Conservation (phyloP, 1,140 invertebrate genomes). For the Antheraea pernyi region DNA sequence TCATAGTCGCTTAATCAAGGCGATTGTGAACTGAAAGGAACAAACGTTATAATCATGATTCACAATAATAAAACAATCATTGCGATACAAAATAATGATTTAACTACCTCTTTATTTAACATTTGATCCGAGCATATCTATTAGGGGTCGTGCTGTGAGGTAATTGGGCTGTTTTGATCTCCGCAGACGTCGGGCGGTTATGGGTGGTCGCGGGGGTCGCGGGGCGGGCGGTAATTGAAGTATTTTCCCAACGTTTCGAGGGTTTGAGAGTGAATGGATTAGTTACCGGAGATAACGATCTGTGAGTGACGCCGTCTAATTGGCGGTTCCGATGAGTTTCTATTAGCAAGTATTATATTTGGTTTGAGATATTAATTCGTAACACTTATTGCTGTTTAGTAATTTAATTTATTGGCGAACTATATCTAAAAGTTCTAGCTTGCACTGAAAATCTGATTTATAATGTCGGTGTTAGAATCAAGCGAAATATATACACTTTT, state of each 20-base stretch:
- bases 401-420: not conserved
- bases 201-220: conserved; percentile 30
- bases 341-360: conserved; percentile 32
- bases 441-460: too few relatives aligned
- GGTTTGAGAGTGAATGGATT: conserved; percentile 67
- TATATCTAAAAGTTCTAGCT: too few relatives aligned
- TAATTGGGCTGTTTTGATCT: conserved; percentile 73
- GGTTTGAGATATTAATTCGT: conserved; percentile 29
- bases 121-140: conserved; percentile 66
- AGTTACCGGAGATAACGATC: conserved; percentile 55
- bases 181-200: conserved; percentile 22
- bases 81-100: conserved; percentile 26
- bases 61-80: not conserved
- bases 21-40: not conserved
- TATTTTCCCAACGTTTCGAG: conserved; percentile 65
- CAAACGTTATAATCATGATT: not conserved
- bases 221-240: conserved; percentile 60
- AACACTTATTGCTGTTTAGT: conserved; percentile 8
- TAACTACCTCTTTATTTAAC: conserved; percentile 69
- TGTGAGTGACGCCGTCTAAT: conserved; percentile 45
- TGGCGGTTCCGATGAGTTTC: conserved; percentile 36
- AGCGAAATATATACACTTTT: too few relatives aligned
- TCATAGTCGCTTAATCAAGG: not conserved
- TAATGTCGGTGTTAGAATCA: too few relatives aligned
- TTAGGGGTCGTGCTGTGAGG: conserved; percentile 61